phyloP scores from a whole-genome alignment of 1,140 invertebrate genomes.

The Ceratosolen fusciceps region DNA sequence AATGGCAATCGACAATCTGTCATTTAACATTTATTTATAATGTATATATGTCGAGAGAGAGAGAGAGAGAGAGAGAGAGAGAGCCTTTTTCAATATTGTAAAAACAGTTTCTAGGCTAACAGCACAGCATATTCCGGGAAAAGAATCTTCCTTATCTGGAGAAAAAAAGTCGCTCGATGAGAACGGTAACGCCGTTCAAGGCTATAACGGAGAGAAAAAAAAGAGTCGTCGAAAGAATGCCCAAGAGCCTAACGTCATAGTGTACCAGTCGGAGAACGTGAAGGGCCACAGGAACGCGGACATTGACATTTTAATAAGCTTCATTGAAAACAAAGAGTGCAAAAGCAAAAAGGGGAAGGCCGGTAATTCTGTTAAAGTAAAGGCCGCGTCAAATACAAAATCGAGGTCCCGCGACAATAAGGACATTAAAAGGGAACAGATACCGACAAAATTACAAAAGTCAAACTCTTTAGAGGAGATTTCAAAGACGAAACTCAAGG shows the following conservation, averaged over 20 bases:
- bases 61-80: too few relatives aligned
- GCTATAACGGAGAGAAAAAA: conserved; percentile 69
- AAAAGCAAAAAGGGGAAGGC: conserved; percentile 67
- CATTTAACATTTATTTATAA: too few relatives aligned
- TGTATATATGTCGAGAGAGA: too few relatives aligned
- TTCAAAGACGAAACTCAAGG: conserved; percentile 79
- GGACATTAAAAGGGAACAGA: conserved; percentile 65
- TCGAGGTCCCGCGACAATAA: conserved; percentile 67
- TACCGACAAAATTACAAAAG: conserved; percentile 73
- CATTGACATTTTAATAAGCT: conserved; percentile 71
- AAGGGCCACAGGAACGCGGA: conserved; percentile 78
- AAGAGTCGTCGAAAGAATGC: conserved; percentile 72
- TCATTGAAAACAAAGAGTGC: conserved; percentile 70
- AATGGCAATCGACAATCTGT: too few relatives aligned
- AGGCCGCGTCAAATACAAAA: conserved; percentile 63
- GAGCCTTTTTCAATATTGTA: conserved; percentile 41
- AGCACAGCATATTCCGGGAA: conserved; percentile 59
- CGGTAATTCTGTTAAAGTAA: conserved; percentile 59
- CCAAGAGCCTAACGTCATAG: conserved; percentile 76
- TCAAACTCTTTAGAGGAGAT: conserved; percentile 81
- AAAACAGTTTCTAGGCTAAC: conserved; percentile 61
- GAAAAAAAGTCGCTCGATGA: conserved; percentile 77
- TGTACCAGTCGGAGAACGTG: conserved; percentile 76
- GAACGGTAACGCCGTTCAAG: conserved; percentile 77
- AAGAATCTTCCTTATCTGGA: conserved; percentile 57